Conservation (phyloP, 1,140 invertebrate genomes). For the Cryptotermes secundus region DNA sequence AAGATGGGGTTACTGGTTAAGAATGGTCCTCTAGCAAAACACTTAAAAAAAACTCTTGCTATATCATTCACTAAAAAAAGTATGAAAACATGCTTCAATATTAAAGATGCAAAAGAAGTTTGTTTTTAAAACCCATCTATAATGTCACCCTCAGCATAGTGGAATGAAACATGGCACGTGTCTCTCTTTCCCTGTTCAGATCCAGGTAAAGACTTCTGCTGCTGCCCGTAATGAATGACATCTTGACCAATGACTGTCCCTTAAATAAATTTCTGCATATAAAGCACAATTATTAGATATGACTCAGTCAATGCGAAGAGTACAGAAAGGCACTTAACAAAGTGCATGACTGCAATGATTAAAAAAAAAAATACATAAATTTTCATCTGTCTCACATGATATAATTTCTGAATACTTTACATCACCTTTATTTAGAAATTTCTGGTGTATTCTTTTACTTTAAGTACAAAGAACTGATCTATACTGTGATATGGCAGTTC, state of each 20-base stretch:
- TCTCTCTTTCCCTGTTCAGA: not conserved
- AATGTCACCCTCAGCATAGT: slow-evolving; percentile 26
- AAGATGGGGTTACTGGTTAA: not conserved
- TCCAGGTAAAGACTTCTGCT: not conserved
- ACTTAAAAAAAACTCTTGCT: not conserved
- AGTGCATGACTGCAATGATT: slow-evolving; percentile 33
- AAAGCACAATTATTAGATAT: slow-evolving; percentile 36
- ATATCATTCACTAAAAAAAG: slow-evolving; percentile 9
- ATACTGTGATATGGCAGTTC: slow-evolving; percentile 33
- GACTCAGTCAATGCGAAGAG: slow-evolving; percentile 36
- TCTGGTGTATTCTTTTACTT: slow-evolving; percentile 24
- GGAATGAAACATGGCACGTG: not conserved
- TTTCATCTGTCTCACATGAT: slow-evolving; percentile 17
- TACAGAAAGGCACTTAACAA: slow-evolving; percentile 34
- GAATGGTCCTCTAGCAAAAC: slow-evolving; percentile 11
- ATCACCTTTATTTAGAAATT: slow-evolving; percentile 11
- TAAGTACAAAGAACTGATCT: slow-evolving; percentile 32
- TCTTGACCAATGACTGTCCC: slow-evolving; percentile 28
- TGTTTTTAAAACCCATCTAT: not conserved
- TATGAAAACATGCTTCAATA: not conserved
- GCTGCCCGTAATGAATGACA: slow-evolving; percentile 6
- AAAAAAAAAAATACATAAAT: slow-evolving; percentile 11
- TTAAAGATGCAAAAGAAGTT: slow-evolving; percentile 10
- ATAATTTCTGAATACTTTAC: slow-evolving; percentile 27
- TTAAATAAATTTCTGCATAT: slow-evolving; percentile 31